Evolutionary conservation across 2,888 invertebrate genomes (phyloP).

Genomic region (Mimachlamys varia): DNA sequence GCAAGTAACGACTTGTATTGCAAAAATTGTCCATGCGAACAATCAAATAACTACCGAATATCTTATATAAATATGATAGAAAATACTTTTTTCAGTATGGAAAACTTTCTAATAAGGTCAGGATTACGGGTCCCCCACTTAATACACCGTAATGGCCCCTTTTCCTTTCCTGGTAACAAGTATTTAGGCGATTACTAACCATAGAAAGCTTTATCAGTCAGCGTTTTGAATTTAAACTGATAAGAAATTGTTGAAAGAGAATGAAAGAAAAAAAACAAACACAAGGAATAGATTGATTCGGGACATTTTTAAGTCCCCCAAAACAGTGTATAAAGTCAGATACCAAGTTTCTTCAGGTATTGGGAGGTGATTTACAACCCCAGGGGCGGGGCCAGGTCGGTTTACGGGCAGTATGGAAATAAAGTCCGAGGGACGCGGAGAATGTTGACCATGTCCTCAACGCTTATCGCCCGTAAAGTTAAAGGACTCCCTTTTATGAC

Average conservation of each 20-base stretch:
- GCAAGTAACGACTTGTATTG: no score
- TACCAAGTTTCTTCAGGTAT: not conserved
- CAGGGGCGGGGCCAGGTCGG: not conserved
- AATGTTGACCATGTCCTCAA: conserved; percentile 13
- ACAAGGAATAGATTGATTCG: not conserved
- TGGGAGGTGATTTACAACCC: not conserved
- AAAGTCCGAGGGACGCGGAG: not conserved
- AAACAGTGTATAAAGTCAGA: not conserved
- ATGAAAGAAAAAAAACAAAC: conserved; percentile 10
- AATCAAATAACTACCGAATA: not conserved
- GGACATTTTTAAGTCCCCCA: not conserved
- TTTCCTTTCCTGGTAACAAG: not conserved
- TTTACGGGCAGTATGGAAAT: not conserved
- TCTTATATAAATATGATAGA: not conserved
- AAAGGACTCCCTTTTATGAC: not conserved
- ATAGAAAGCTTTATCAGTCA: conserved; percentile 3
- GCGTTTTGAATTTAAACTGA: not conserved
- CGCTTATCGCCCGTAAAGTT: conserved; percentile 17
- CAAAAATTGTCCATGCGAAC: not conserved
- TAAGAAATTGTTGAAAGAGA: conserved; percentile 14
- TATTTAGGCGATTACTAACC: not conserved
- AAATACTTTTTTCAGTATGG: not conserved
- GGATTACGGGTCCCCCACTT: not conserved
- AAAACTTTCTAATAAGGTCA: not conserved
- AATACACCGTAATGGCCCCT: not conserved